These are phyloP conservation scores for Leptopilina myrica DNA, from an alignment of 2,888 invertebrate species.

Conservation along the genomic window DNA sequence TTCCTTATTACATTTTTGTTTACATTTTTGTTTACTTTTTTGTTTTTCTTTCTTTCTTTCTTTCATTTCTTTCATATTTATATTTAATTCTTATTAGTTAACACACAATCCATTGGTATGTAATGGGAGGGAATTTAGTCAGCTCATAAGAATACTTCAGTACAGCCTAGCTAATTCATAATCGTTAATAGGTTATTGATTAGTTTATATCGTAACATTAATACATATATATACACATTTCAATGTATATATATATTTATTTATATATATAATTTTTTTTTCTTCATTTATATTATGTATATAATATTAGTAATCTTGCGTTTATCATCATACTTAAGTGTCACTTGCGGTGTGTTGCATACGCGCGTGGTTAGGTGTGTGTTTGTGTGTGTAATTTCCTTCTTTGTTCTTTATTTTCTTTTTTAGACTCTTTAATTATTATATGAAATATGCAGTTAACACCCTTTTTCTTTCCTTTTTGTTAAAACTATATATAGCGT, in stretches of 20 bases:
- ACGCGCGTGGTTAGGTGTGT: slow-evolving; percentile 49
- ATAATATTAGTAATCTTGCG: slow-evolving; percentile 51
- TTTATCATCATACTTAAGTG: slow-evolving; percentile 57
- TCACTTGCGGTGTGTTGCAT: slow-evolving; percentile 55
- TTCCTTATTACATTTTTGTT: slow-evolving; percentile 65
- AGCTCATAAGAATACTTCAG: slow-evolving; percentile 63
- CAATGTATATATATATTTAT: slow-evolving; percentile 38
- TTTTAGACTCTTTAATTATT: slow-evolving; percentile 2
- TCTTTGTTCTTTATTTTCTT: slow-evolving; percentile 12
- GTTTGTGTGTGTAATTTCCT: slow-evolving; percentile 35
- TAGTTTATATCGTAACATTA: slow-evolving; percentile 62
- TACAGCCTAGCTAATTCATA: slow-evolving; percentile 68
- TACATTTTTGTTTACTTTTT: too few relatives aligned
- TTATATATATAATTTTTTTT: slow-evolving; percentile 16
- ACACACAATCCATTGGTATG: slow-evolving; percentile 73
- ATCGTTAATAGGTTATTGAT: slow-evolving; percentile 59
- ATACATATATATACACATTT: slow-evolving; percentile 45
- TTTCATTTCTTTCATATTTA: slow-evolving; percentile 49
- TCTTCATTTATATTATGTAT: slow-evolving; percentile 45
- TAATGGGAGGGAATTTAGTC: slow-evolving; percentile 74
- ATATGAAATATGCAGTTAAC: neutral
- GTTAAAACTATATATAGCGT: slow-evolving; percentile 18
- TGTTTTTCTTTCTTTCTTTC: slow-evolving; percentile 59
- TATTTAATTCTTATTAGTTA: slow-evolving; percentile 73
- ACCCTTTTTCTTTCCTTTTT: neutral